Conservation (phyloP, 2,797 vertebrate species). For the Selene dorsalis region DNA sequence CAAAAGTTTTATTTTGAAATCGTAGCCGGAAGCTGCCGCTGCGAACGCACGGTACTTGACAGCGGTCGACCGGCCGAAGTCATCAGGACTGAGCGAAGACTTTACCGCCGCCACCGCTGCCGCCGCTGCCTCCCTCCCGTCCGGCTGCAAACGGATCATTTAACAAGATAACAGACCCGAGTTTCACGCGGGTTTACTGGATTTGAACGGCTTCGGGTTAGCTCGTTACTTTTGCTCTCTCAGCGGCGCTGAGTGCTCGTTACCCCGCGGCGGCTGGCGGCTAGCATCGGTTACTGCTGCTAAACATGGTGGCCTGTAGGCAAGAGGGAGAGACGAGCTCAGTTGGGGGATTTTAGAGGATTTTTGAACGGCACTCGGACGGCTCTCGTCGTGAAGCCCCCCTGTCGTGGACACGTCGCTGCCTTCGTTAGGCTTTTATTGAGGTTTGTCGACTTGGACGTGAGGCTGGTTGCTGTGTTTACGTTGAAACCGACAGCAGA, state of each 20-base stretch:
- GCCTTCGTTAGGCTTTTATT: background rate
- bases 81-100: slow-evolving; percentile 51
- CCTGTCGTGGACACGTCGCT: background rate
- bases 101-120: slow-evolving; percentile 63
- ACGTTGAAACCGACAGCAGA: background rate
- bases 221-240: background rate
- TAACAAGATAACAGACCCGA: background rate
- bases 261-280: slow-evolving; percentile 54
- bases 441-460: background rate
- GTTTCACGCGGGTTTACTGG: slow-evolving; percentile 16
- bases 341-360: slow-evolving; percentile 6
- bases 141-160: background rate
- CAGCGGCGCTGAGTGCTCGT: slow-evolving; percentile 24
- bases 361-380: background rate
- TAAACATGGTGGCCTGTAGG: slow-evolving; percentile 77
- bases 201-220: background rate
- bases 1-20: slow-evolving; percentile 47
- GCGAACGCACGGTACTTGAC: background rate
- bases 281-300: slow-evolving; percentile 69
- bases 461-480: slow-evolving; percentile 19
- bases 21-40: rapidly evolving
- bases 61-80: slow-evolving; percentile 56
- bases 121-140: slow-evolving; percentile 9
- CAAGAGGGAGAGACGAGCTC: slow-evolving; percentile 29
- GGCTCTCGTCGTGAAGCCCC: background rate